Percentiles rank a stretch among this genome's conserved stretches.
These are phyloP conservation scores for Lates japonicus DNA, from an alignment of 2,797 vertebrate genomes.

Conservation along the genomic window DNA sequence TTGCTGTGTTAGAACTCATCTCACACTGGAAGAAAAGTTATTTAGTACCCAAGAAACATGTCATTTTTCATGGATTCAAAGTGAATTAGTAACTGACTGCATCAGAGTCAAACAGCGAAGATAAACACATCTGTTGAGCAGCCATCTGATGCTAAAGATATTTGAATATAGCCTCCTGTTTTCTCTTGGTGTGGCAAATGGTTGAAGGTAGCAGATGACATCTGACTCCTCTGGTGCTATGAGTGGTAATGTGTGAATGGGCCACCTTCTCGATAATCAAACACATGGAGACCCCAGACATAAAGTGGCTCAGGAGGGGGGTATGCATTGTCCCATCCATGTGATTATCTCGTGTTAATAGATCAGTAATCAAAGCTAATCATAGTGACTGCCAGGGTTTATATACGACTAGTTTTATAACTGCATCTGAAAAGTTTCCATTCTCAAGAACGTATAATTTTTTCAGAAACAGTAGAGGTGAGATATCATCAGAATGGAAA, in stretches of 20 bases:
- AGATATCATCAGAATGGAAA: no score
- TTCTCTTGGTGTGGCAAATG: conserved; percentile 2
- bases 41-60: background rate
- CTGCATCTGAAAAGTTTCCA: no score
- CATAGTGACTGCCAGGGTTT: no score
- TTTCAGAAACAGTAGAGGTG: no score
- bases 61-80: background rate
- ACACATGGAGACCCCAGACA: background rate
- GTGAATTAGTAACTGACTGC: background rate
- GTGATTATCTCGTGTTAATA: background rate
- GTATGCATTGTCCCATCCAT: background rate
- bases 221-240: background rate
- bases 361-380: no score
- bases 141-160: background rate
- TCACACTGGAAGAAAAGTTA: background rate
- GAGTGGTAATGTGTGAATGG: background rate
- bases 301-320: background rate
- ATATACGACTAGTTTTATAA: no score
- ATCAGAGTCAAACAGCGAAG: background rate
- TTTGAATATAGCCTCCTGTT: background rate
- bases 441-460: no score
- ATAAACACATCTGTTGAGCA: background rate
- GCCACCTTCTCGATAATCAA: background rate
- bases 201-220: background rate
- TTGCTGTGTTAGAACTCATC: background rate